Evolutionary conservation across 2,888 invertebrate genomes (phyloP), one percentile per base, ranked within the genome.

Genomic region (Stenchaetothrips biformis): DNA sequence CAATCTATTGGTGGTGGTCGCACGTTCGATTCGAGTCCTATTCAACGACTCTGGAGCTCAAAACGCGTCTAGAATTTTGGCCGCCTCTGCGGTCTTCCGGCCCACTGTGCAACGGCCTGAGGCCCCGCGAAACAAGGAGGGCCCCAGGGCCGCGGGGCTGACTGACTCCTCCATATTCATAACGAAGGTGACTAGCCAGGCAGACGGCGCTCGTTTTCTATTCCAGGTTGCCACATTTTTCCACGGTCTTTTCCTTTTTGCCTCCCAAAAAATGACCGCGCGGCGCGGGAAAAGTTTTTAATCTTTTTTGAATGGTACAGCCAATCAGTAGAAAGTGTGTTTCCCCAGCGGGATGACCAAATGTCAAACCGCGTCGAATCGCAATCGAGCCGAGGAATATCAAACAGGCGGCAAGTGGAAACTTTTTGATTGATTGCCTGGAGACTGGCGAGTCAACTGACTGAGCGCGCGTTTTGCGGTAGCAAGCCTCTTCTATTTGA

Each of bases 341-440:
- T 37, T 4, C 37, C 37, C 37, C 37, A 4, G 4, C 37, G 4
- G 2, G 37, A 37, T 37, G 37, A 37, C 37, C 37, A 37, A 37
- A 37, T 37, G 37, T 37, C 37, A 37, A 37, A 37, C 21, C 8
- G 25, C 59, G 67, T 11, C 67, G 67, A 74, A 74, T 74, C n/a
- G 67, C 13, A 53, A 67, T 67, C 37, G 37, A 37, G 37, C 37
- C 37, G 37, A 37, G 21, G 25, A 25, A 25, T 11, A 25, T 25
- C 21, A 25, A 74, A 74, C 21, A 74, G 25, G 25, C 67, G 67
- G 21, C 21, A 7, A 25, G 67, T 25, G 21, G 25, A 74, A 74
- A 74, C 67, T 74, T 74, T 25, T 25, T 74, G 67, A 74, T 74
- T 74, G 67, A 74, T 74, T 74, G 21, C 21, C 67, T 74, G 21